phyloP scores from a whole-genome alignment of 1,140 invertebrate genomes.

The Hylyphantes graminicola region DNA sequence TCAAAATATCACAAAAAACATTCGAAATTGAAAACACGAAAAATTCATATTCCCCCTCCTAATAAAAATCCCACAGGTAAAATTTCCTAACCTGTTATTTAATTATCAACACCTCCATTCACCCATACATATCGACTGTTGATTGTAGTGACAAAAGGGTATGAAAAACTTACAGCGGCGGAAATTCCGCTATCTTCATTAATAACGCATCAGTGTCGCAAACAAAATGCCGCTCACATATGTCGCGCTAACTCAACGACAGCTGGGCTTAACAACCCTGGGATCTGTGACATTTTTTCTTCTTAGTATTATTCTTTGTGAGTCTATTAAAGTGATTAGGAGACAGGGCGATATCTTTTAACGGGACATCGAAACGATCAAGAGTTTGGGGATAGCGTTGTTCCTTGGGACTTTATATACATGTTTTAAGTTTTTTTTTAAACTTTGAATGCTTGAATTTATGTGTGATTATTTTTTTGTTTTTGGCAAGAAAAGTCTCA shows the following conservation, averaged over 20 bases:
- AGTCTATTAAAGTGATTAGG: slow-evolving; percentile 53
- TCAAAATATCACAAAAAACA: no score
- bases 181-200: slow-evolving; percentile 51
- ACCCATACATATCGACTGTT: background rate
- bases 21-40: no score
- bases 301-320: slow-evolving; percentile 35
- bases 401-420: no score
- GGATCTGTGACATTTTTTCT: background rate
- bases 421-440: no score
- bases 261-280: slow-evolving; percentile 35
- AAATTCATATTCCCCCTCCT: background rate
- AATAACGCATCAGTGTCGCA: slow-evolving; percentile 56
- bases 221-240: slow-evolving; percentile 46
- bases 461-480: no score
- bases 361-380: no score
- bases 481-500: no score
- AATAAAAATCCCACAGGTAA: background rate
- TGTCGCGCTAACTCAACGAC: slow-evolving; percentile 26
- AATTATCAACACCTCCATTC: background rate
- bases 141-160: background rate
- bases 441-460: no score
- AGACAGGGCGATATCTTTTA: background rate
- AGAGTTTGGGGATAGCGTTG: no score
- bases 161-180: slow-evolving; percentile 30
- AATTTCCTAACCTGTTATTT: no score